Evolutionary conservation across 2,888 invertebrate species (phyloP).

Genomic region (Ommatoiulus sabulosus): DNA sequence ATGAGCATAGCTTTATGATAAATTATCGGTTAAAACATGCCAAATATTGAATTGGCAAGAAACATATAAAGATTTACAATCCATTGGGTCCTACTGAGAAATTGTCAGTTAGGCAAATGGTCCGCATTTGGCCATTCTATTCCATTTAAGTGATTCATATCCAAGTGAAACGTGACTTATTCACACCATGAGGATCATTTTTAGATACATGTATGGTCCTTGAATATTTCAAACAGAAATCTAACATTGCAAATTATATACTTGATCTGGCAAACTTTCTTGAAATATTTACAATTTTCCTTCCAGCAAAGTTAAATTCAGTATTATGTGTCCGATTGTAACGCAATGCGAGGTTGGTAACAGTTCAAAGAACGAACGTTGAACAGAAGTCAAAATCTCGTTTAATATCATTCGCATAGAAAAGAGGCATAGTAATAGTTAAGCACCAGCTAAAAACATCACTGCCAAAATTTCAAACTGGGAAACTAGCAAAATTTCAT

Average conservation of each 20-base stretch:
- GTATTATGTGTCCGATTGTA: constrained; percentile 19
- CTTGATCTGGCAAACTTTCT: not conserved
- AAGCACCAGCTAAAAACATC: not conserved
- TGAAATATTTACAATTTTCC: not conserved
- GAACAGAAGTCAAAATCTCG: not conserved
- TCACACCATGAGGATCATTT: no score
- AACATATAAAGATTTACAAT: no score
- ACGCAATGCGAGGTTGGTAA: not conserved
- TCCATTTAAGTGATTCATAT: no score
- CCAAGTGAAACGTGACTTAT: no score
- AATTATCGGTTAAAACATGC: no score
- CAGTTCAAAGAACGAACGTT: not conserved
- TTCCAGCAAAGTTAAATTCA: not conserved
- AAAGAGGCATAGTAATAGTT: not conserved
- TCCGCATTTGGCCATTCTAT: no score
- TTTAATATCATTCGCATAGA: not conserved
- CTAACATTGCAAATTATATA: not conserved
- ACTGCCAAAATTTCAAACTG: not conserved
- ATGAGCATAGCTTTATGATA: no score
- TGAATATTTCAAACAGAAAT: not conserved
- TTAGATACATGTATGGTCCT: not conserved
- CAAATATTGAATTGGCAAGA: no score
- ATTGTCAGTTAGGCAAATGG: no score
- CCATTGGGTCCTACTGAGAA: no score
- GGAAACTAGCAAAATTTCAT: not conserved